A percentile compares a stretch with the other conserved stretches of the same genome.
phyloP scores from a whole-genome alignment of 2,797 vertebrate species.

The Clarias platycephalus region DNA sequence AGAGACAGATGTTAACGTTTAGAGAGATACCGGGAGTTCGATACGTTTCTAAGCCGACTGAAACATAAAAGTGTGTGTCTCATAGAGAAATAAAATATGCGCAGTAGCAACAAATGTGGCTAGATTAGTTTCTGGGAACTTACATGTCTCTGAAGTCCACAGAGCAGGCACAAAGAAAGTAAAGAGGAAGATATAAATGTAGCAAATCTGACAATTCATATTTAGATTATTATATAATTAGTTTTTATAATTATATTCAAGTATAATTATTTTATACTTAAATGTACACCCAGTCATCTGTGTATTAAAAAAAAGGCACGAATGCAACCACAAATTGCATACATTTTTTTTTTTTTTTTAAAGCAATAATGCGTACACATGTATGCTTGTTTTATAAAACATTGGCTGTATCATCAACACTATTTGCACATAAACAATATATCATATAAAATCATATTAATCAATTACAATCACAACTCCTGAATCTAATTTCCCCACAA shows the following conservation, averaged over 20 bases:
- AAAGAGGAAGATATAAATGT: not conserved
- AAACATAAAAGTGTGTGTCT: not conserved
- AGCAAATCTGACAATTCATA: not conserved
- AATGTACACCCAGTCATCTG: not conserved
- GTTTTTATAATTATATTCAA: too few species aligned
- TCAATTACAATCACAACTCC: not conserved
- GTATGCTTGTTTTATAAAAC: not conserved
- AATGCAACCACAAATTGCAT: not conserved
- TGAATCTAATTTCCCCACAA: not conserved
- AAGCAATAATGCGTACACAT: too few species aligned
- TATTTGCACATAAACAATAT: not conserved
- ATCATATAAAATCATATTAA: not conserved
- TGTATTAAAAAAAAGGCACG: not conserved
- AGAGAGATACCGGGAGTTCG: not conserved
- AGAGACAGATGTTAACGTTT: not conserved
- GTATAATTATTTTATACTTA: not conserved
- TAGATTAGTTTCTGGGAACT: conserved; percentile 23
- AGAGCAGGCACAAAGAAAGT: conserved; percentile 25
- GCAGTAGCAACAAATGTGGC: not conserved
- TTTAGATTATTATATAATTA: too few species aligned
- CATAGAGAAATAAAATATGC: not conserved
- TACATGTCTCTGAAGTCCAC: conserved; percentile 56
- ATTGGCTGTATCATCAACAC: not conserved
- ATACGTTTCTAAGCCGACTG: not conserved
- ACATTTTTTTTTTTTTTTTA: too few species aligned